Evolutionary conservation across 2,113 vertebrate genomes (phyloP), one percentile per base, ranked within the genome.

Genomic region (Ptychochromis oligacanthus): DNA sequence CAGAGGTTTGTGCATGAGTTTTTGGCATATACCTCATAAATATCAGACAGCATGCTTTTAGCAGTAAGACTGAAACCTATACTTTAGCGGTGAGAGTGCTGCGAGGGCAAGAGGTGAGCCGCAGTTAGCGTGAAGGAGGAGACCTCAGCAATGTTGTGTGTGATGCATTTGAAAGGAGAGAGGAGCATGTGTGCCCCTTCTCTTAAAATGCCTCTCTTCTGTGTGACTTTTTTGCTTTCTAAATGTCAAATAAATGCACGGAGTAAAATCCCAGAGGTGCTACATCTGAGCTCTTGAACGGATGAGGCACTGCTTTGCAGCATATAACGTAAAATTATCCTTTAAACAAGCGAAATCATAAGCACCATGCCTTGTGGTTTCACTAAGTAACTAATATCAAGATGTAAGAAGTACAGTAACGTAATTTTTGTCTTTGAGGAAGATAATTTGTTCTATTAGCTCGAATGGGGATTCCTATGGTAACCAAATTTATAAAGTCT

Each of bases 71-170:
- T 70, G 75, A 77, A 92, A 46, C 81, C 91, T 88, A 34, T 85
- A 90, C 59, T 93, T 94, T 79, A 88, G 88, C 12, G 88, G 84
- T 72, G 62, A 91, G 85, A 83, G 78, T 46, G 65, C 61, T 78
- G 81, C 20, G 52, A 87, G 89, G 87, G 74, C 88, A 90, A 83
- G 87, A 91, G 91, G 90, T 93, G 87, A 93, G 79, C 85, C 6
- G 6, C 24, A 88, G 75, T 86, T 58, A 58, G 49, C 54, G 6
- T 64, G 36, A 81, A 75, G 60, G 20, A 82, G 75, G 70, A 60
- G 34, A 77, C 75, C 81, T 86, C 86, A 78, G 85, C 82, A 78
- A 85, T 43, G 87, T 79, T 74, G 14, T 58, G 61, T 34, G 4
- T 24, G 22, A 28, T 40, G 56, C 84, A 79, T 85, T 67, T 81